Percentiles rank a stretch among this genome's conserved stretches.
Conservation (phyloP, 2,797 vertebrate species). For the Sphaeramia orbicularis region DNA sequence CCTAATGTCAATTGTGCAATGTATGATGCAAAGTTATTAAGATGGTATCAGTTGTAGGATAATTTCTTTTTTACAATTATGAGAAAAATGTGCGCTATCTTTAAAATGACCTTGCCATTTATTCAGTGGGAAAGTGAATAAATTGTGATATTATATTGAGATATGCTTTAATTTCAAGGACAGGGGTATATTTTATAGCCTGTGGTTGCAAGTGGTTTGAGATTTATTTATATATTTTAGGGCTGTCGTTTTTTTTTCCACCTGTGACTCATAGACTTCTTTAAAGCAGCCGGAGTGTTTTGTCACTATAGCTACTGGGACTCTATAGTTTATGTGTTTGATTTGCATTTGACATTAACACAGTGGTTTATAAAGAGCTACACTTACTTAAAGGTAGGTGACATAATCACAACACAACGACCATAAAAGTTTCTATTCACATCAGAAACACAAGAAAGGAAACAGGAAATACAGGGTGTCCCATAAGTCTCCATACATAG, state of each 20-base stretch:
- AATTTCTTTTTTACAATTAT: constrained; percentile 35
- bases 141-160: constrained; percentile 19
- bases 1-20: neutral
- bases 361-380: constrained; percentile 38
- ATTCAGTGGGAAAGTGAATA: constrained; percentile 36
- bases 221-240: constrained; percentile 74
- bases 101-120: constrained; percentile 51
- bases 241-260: constrained; percentile 57
- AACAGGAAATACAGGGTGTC: too few species aligned
- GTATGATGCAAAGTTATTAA: constrained; percentile 13
- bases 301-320: constrained; percentile 51
- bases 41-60: neutral
- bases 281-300: constrained; percentile 61
- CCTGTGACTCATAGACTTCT: constrained; percentile 63
- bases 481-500: too few species aligned
- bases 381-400: constrained; percentile 23
- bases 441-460: constrained; percentile 9
- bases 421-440: constrained; percentile 3
- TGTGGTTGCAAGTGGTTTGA: constrained; percentile 57
- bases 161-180: constrained; percentile 70
- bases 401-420: constrained; percentile 14
- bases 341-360: constrained; percentile 51
- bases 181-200: constrained; percentile 56
- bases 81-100: constrained; percentile 36
- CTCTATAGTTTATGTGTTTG: constrained; percentile 59